phyloP scores from a whole-genome alignment of 2,113 vertebrate species.

The Epinephelus lanceolatus region DNA sequence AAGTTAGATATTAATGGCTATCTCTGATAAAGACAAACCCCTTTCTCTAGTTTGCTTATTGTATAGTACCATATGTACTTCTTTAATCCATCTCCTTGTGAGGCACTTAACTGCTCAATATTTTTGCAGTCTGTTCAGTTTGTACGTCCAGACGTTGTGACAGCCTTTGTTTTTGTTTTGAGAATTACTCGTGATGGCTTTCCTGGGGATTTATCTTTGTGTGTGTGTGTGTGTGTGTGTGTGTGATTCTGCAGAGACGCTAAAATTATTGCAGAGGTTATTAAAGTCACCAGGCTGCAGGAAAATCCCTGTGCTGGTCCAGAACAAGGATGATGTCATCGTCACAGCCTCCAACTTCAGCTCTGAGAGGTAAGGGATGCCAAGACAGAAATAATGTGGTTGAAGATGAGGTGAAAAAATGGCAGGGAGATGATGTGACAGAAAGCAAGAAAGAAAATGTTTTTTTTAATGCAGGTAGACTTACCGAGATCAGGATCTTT shows the following conservation, averaged over 20 bases:
- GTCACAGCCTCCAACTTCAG: slow-evolving; percentile 98
- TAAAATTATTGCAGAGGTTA: slow-evolving; percentile 94
- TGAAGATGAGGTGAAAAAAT: neutral
- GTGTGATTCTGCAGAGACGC: slow-evolving; percentile 86
- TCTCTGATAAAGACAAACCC: neutral
- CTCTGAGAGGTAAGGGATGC: slow-evolving; percentile 91
- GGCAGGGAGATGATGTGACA: neutral
- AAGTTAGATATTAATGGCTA: neutral
- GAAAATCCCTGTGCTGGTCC: slow-evolving; percentile 96
- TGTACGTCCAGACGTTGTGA: neutral
- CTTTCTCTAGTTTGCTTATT: neutral
- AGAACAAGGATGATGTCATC: slow-evolving; percentile 97
- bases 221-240: neutral
- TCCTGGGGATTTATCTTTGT: neutral
- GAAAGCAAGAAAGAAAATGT: neutral
- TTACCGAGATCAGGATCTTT: neutral
- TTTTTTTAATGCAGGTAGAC: neutral
- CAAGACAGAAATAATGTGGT: neutral
- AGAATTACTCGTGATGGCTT: neutral
- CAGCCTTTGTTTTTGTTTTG: neutral
- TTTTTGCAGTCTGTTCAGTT: neutral
- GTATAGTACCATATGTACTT: neutral
- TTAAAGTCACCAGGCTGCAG: slow-evolving; percentile 97
- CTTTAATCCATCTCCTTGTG: neutral
- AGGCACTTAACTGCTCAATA: neutral